Evolutionary conservation across 1,140 invertebrate genomes (phyloP), one percentile per base, ranked within the genome.

Genomic region (Dolichoris vasculosae): DNA sequence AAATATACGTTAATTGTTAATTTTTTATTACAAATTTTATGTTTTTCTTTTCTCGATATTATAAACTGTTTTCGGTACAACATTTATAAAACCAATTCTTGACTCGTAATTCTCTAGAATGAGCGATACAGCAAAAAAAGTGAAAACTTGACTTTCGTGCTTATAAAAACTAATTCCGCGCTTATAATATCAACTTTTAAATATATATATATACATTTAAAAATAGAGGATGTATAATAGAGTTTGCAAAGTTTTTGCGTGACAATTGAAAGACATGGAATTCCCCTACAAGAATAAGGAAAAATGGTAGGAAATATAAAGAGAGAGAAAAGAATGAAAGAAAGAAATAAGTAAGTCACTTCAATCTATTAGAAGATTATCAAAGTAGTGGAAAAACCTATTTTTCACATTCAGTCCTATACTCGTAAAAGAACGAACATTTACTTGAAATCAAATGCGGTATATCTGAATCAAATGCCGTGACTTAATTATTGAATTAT

Each of bases 181-280:
- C n/a, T 8, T n/a, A 76, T 63, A 55, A 83, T 83, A 76, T 59
- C 32, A 69, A 13, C 11, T 20, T 2, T 17, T 67, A 15, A 7
- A 67, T 15, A 67, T 63, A 46, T 51, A 17, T 20, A 35, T n/a
- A 73, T 77, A 77, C 51, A 23, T 69, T 71, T 51, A 3, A 32
- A 43, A 32, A 43, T 6, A 46, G 35, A 67, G 59, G 73, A 77
- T 77, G 32, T 40, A 67, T 77, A 77, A 77, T 84, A 30, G 82
- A 77, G 82, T 51, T 59, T 13, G 71, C 35, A 40, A 77, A 84
- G 55, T 67, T 77, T 84, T 84, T 84, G 82, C 73, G 59, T 67
- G 82, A 67, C 82, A 63, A 84, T 77, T 78, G 13, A 40, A 46
- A 48, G 30, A 48, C 69, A 82, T 30, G 35, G 9, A 59, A 82